Evolutionary conservation across 2,113 vertebrate species (phyloP).

Genomic region (Phoenicopterus ruber): DNA sequence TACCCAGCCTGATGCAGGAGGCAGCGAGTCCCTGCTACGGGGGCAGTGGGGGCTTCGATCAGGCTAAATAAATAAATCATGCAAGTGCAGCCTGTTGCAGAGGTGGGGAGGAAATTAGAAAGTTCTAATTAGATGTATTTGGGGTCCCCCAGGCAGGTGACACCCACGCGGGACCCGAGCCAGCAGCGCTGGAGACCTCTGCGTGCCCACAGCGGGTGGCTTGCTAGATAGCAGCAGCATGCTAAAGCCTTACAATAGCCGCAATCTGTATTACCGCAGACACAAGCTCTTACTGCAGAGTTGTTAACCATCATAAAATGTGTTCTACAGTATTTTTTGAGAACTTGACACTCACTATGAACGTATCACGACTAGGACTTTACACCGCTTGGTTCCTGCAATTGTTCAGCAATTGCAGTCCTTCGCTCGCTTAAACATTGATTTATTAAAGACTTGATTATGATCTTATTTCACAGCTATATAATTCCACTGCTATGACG

Average conservation of each 20-base stretch:
- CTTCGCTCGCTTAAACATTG: neutral
- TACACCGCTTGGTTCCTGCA: neutral
- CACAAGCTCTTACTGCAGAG: neutral
- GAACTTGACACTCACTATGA: neutral
- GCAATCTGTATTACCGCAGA: fast-evolving
- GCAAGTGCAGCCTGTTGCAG: fast-evolving
- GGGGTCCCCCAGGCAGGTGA: neutral
- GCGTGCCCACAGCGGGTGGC: neutral
- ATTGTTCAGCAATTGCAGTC: neutral
- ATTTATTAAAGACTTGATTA: slow-evolving; percentile 26
- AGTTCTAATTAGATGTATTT: neutral
- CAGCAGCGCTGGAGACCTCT: neutral
- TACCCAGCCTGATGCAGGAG: neutral
- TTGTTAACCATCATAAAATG: neutral
- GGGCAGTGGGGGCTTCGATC: neutral
- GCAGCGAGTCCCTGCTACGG: fast-evolving
- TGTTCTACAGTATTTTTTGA: neutral
- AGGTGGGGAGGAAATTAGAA: neutral
- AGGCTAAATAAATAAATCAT: neutral
- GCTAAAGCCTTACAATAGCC: neutral
- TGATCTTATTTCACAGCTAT: slow-evolving; percentile 2
- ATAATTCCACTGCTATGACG: neutral
- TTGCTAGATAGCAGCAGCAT: neutral
- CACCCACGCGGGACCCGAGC: neutral
- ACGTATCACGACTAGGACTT: fast-evolving